These are phyloP conservation scores for Bimastos eiseni DNA, from an alignment of 2,888 invertebrate species.

Conservation along the genomic window DNA sequence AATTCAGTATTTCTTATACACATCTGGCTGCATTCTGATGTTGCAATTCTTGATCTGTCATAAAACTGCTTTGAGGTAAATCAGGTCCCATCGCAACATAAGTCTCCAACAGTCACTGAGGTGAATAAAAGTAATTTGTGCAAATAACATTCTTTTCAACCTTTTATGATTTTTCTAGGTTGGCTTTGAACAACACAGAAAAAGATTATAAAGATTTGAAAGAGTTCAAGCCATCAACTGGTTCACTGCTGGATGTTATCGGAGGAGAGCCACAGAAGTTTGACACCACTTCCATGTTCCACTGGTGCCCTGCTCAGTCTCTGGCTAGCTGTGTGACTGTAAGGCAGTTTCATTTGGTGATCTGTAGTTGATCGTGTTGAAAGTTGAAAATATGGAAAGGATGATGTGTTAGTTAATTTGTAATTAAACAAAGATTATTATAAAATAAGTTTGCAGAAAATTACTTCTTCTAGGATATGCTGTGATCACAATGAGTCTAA, in stretches of 20 bases:
- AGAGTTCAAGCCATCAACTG: constrained; percentile 15
- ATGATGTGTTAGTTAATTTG: too few relatives aligned
- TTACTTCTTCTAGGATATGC: too few relatives aligned
- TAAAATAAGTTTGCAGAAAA: too few relatives aligned
- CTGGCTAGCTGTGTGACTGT: constrained; percentile 97
- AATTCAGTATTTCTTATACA: neutral
- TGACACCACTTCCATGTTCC: constrained; percentile 99
- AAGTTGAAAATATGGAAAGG: too few relatives aligned
- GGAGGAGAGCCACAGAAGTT: constrained; percentile 63
- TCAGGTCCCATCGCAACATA: too few relatives aligned
- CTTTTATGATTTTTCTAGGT: neutral
- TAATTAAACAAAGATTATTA: too few relatives aligned
- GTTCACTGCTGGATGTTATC: constrained; percentile 5
- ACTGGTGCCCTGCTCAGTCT: constrained; percentile 96
- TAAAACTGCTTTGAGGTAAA: neutral
- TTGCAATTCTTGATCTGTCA: neutral
- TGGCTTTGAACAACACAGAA: neutral
- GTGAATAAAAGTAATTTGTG: neutral
- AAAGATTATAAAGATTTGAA: constrained; percentile 19
- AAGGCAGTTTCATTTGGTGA: constrained; percentile 47
- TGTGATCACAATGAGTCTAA: too few relatives aligned
- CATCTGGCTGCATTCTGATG: neutral
- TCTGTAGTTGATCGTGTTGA: constrained; percentile 7
- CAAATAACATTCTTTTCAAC: neutral
- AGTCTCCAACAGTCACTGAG: neutral